Evolutionary conservation across 2,888 invertebrate genomes (phyloP).

Genomic region (Andrena bicolor): DNA sequence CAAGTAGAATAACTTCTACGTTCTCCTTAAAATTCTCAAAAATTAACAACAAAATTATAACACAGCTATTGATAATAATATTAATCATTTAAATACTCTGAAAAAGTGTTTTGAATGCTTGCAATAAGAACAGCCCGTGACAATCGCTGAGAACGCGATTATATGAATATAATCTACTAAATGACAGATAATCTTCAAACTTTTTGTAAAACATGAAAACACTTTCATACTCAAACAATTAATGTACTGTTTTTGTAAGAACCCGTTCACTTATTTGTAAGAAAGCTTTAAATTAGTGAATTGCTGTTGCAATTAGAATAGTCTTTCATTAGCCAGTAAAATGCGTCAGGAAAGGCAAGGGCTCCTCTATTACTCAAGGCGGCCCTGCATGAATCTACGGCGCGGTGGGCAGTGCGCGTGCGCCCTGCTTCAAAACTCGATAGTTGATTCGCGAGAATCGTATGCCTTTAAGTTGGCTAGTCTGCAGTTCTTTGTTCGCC

Average conservation of each 20-base stretch:
- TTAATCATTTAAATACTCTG: not conserved
- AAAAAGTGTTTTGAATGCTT: not conserved
- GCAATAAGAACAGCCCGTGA: too few relatives aligned
- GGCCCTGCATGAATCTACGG: constrained; percentile 1
- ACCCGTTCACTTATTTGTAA: too few relatives aligned
- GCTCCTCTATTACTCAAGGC: not conserved
- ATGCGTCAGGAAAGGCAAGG: not conserved
- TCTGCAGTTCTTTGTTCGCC: constrained; percentile 54
- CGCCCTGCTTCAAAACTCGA: constrained; percentile 33
- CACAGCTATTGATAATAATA: not conserved
- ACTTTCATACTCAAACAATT: too few relatives aligned
- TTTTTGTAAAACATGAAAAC: too few relatives aligned
- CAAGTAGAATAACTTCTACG: too few relatives aligned
- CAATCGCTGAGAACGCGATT: too few relatives aligned
- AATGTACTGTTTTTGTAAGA: too few relatives aligned
- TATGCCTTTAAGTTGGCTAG: constrained; percentile 42
- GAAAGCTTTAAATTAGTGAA: not conserved
- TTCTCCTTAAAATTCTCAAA: not conserved
- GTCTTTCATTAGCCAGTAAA: not conserved
- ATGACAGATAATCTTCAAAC: too few relatives aligned
- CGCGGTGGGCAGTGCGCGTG: constrained; percentile 36
- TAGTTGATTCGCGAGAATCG: constrained; percentile 30
- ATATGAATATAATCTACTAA: too few relatives aligned
- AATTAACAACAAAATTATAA: not conserved
- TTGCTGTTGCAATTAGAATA: not conserved